These are phyloP conservation scores for Lepus townsendii DNA, from an alignment of 2,797 vertebrate genomes.

Conservation along the genomic window DNA sequence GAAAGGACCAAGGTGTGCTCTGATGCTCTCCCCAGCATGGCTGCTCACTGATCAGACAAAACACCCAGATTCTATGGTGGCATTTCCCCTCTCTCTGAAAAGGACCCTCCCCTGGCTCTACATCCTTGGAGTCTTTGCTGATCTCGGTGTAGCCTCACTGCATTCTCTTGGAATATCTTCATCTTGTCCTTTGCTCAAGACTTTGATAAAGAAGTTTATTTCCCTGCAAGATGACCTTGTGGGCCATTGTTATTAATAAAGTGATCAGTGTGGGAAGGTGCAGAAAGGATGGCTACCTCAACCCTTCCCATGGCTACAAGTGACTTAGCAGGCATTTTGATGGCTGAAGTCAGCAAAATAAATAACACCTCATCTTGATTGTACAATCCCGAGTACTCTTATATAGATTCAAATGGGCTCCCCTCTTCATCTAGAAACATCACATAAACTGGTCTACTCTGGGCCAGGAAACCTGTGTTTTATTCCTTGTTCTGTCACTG, in stretches of 20 bases:
- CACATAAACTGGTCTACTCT: background rate
- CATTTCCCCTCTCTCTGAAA: background rate
- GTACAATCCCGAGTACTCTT: background rate
- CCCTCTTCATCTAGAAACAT: background rate
- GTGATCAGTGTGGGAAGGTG: background rate
- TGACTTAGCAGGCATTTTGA: background rate
- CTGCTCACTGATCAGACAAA: background rate
- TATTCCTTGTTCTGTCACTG: background rate
- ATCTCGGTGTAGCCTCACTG: background rate
- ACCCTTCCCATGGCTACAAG: background rate
- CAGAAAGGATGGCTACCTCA: background rate
- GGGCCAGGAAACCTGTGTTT: background rate
- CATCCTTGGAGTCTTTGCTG: background rate
- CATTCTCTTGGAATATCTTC: background rate
- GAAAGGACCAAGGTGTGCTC: accelerated
- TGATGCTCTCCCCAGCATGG: background rate
- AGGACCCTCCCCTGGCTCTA: background rate
- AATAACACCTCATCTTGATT: background rate
- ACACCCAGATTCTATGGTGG: background rate
- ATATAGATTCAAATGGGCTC: background rate
- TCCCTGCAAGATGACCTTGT: background rate
- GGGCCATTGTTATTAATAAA: background rate
- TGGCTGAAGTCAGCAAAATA: background rate
- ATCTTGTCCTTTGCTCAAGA: background rate
- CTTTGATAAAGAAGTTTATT: background rate